These are phyloP conservation scores for Pinna nobilis DNA, from an alignment of 1,140 invertebrate species.

Conservation along the genomic window DNA sequence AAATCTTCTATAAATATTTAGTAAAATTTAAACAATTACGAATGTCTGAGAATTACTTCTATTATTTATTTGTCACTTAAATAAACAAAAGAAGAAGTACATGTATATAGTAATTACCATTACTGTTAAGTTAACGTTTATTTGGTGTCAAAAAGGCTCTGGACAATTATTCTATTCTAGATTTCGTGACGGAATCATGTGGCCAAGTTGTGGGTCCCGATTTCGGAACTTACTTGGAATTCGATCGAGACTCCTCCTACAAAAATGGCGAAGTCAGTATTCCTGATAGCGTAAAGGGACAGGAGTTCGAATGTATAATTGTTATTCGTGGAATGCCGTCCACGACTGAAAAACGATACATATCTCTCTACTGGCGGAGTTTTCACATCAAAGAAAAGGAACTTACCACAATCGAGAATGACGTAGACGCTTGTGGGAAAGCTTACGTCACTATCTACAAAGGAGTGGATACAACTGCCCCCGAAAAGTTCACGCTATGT, in stretches of 20 bases:
- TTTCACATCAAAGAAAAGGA: conserved; percentile 44
- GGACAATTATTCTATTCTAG: conserved; percentile 18
- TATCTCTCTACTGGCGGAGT: conserved; percentile 46
- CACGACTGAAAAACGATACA: conserved; percentile 36
- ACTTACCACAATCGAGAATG: conserved; percentile 27
- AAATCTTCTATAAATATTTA: no score
- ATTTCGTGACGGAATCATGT: conserved; percentile 52
- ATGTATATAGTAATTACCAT: background rate
- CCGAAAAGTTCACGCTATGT: conserved; percentile 41
- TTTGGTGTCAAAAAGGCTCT: background rate
- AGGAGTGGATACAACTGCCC: conserved; percentile 40
- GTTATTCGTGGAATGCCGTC: conserved; percentile 47
- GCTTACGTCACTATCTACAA: conserved; percentile 52
- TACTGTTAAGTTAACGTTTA: background rate
- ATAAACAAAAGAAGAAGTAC: background rate
- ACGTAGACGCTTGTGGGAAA: conserved; percentile 47
- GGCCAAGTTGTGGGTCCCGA: conserved; percentile 54
- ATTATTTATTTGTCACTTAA: no score
- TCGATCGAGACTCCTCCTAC: conserved; percentile 42
- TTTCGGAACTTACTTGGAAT: conserved; percentile 46
- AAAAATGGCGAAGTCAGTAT: conserved; percentile 7
- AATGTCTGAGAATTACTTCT: no score
- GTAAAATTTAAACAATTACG: no score
- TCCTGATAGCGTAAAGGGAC: conserved; percentile 27
- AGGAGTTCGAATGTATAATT: conserved; percentile 45